A percentile compares a stretch with the other conserved stretches of the same genome.
Evolutionary conservation across 2,113 vertebrate species (phyloP).

Genomic region (Pycnonotus jocosus): DNA sequence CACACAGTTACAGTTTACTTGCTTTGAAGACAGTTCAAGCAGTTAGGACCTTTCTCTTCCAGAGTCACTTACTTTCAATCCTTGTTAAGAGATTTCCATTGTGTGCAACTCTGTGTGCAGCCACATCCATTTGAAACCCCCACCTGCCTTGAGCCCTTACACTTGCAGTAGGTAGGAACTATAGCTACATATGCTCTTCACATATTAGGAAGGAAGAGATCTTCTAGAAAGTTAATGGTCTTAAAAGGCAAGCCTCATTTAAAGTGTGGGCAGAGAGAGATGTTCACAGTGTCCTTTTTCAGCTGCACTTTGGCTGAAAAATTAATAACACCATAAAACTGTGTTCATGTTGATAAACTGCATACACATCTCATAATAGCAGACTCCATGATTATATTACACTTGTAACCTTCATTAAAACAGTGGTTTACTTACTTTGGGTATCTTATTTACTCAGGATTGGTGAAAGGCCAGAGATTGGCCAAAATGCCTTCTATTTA

Average conservation of each 20-base stretch:
- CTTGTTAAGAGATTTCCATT: neutral
- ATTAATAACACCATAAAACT: neutral
- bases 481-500: conserved; percentile 73
- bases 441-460: conserved; percentile 73
- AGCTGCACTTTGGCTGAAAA: neutral
- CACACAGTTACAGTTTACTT: neutral
- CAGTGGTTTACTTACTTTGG: conserved; percentile 71
- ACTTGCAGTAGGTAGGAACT: neutral
- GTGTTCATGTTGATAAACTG: neutral
- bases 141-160: neutral
- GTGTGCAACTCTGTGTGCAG: neutral
- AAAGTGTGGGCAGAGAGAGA: neutral
- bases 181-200: neutral
- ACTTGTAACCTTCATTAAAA: conserved; percentile 69
- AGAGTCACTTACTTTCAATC: neutral
- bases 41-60: neutral
- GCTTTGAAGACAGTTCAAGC: neutral
- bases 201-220: neutral
- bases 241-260: neutral
- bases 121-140: neutral
- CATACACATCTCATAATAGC: neutral
- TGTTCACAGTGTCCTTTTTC: neutral
- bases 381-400: conserved; percentile 42
- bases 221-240: neutral
- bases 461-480: conserved; percentile 72